A percentile compares a stretch with the other conserved stretches of the same genome.
These are phyloP conservation scores for Dicyrtoma fusca DNA, from an alignment of 2,888 invertebrate genomes.

Conservation along the genomic window DNA sequence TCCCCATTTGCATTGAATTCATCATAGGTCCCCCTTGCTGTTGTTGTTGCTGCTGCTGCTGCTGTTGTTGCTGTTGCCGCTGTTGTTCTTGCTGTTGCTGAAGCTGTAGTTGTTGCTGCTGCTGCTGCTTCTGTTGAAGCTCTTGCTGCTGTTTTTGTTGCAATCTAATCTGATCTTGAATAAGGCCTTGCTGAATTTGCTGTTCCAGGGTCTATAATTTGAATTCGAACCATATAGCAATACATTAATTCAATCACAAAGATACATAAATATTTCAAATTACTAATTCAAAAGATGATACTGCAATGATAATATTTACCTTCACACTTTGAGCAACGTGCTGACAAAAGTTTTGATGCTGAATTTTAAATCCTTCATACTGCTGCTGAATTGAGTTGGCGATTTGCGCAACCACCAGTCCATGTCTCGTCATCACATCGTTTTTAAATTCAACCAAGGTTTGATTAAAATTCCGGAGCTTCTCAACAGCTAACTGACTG, in stretches of 20 bases:
- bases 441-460: slow-evolving; percentile 91
- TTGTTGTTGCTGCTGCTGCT: slow-evolving; percentile 60
- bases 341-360: slow-evolving; percentile 92
- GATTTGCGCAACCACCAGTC: slow-evolving; percentile 74
- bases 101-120: slow-evolving; percentile 57
- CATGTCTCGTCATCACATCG: slow-evolving; percentile 78
- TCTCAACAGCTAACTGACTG: slow-evolving; percentile 77
- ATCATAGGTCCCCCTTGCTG: slow-evolving; percentile 59
- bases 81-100: slow-evolving; percentile 61
- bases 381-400: slow-evolving; percentile 79
- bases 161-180: slow-evolving; percentile 51
- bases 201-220: slow-evolving; percentile 63
- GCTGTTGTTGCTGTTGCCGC: slow-evolving; percentile 60
- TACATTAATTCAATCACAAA: too few relatives aligned
- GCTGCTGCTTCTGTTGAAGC: slow-evolving; percentile 61
- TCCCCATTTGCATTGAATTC: slow-evolving; percentile 43
- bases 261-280: too few relatives aligned
- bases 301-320: too few relatives aligned
- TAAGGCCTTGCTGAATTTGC: slow-evolving; percentile 62
- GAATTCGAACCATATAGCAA: too few relatives aligned
- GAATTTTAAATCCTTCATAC: slow-evolving; percentile 85
- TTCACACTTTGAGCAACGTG: slow-evolving; percentile 90
- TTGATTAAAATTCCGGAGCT: slow-evolving; percentile 81
- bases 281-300: too few relatives aligned
- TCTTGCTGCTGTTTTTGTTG: slow-evolving; percentile 60